These are phyloP conservation scores for Pristionchus mayeri DNA, from an alignment of 2,888 invertebrate genomes.

Conservation along the genomic window DNA sequence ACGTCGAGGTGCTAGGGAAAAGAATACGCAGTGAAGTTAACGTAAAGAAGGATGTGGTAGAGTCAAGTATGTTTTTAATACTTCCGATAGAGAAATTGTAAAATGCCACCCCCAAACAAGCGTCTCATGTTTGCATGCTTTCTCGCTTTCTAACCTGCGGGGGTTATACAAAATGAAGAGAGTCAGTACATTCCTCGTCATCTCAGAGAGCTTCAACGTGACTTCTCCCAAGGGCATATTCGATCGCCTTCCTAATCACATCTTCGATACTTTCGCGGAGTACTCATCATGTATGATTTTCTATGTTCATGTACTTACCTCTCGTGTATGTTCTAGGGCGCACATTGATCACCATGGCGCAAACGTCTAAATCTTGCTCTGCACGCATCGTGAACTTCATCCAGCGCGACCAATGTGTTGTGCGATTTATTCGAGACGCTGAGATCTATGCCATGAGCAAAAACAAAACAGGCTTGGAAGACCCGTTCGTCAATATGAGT, in stretches of 20 bases:
- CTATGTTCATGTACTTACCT: no score
- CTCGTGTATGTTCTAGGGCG: not conserved
- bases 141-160: no score
- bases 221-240: conserved; percentile 20
- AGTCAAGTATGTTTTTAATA: not conserved
- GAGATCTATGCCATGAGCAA: not conserved
- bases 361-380: not conserved
- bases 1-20: conserved; percentile 36
- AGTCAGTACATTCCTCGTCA: not conserved
- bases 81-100: no score
- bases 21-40: conserved; percentile 22
- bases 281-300: conserved; percentile 11
- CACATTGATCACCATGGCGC: not conserved
- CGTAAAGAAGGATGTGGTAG: not conserved
- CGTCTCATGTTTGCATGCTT: no score
- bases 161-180: no score
- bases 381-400: not conserved
- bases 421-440: not conserved
- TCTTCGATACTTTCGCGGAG: conserved; percentile 41
- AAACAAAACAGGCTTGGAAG: not conserved
- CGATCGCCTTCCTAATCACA: conserved; percentile 5
- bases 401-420: not conserved
- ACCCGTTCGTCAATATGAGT: not conserved
- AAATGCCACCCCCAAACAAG: no score
- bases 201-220: not conserved